phyloP scores from a whole-genome alignment of 2,113 vertebrate genomes.

The Limanda limanda region DNA sequence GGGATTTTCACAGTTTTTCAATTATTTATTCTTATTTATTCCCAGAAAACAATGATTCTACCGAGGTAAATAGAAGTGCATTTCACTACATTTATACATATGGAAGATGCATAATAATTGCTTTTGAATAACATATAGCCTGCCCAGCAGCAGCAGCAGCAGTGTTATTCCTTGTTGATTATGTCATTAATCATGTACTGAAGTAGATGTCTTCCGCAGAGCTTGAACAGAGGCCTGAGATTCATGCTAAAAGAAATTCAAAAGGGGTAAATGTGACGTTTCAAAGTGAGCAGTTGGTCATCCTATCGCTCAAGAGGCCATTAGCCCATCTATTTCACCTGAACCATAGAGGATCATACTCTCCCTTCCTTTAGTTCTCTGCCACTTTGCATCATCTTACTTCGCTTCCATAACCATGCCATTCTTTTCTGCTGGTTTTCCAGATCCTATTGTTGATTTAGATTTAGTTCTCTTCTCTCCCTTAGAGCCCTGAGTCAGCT shows the following conservation, averaged over 20 bases:
- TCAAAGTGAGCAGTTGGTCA: background rate
- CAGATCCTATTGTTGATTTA: background rate
- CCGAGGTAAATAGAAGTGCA: conserved; percentile 8
- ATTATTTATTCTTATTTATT: conserved; percentile 15
- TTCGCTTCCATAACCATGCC: background rate
- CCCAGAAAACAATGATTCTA: conserved; percentile 17
- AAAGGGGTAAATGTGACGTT: background rate
- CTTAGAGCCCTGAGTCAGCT: background rate
- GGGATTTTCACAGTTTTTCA: conserved; percentile 17
- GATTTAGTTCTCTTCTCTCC: background rate
- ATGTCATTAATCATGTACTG: conserved; percentile 36
- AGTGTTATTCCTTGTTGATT: conserved; percentile 30
- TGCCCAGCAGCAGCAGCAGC: background rate
- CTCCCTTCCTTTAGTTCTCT: too few species aligned
- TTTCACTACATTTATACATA: background rate
- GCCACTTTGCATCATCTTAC: too few species aligned
- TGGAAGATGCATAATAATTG: conserved; percentile 38
- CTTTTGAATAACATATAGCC: conserved; percentile 21
- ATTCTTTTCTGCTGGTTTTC: background rate
- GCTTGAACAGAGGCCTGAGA: background rate
- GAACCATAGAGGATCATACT: too few species aligned
- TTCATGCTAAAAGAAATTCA: background rate
- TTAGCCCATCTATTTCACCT: background rate
- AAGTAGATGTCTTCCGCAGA: background rate
- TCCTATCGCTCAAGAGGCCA: background rate